Base-by-base conservation (phyloP, 2,888 invertebrate genomes). In the Camponotus fellah region DNA sequence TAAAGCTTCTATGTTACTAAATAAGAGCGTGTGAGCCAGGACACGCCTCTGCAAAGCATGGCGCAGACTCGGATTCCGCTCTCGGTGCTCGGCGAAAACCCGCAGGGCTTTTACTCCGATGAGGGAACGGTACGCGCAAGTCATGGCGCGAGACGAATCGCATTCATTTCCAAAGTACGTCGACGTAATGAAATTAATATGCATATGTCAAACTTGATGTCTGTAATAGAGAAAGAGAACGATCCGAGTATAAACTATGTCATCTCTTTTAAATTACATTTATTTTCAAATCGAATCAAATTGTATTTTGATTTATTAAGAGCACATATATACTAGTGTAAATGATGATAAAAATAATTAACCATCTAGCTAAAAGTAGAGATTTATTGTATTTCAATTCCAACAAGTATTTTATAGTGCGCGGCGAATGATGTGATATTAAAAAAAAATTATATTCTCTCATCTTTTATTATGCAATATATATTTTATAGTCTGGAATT, bases 21-120 rank as follows among this genome's bases (percentile, higher is more conserved):
- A 80, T 80, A 80, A 34, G 40, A 85, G 60, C 83, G 86, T 83
- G 77, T 80, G 56, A 83, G 69, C 83, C 82, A 88, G 89, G 91
- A 91, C 91, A 89, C 90, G 87, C 90, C 91, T 90, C 88, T 83
- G 80, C 84, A 86, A 84, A 87, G 88, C 87, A 91, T 85, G 75
- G 92, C 93, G 93, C 92, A 92, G 91, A 86, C 93, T 90, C 92
- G 60, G 53, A 34, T 82, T 66, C 14, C 68, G 75, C 64, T 12
- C n/a, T 40, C 21, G 49, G 75, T 72, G 46, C 72, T 58, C 60
- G 72, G 26, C 72, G 58, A 71, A 72, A 46, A 17, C 46, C 46
- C 26, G 46, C 69, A 46, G 71, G 58, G 74, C 32, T 72, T 56
- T 21, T 26, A 72, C 60, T 72, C 46, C 74, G 17, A 9, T 34